A percentile compares a stretch with the other conserved stretches of the same genome.
Conservation (phyloP, 2,888 invertebrate genomes). For the Diachrysia chrysitis region DNA sequence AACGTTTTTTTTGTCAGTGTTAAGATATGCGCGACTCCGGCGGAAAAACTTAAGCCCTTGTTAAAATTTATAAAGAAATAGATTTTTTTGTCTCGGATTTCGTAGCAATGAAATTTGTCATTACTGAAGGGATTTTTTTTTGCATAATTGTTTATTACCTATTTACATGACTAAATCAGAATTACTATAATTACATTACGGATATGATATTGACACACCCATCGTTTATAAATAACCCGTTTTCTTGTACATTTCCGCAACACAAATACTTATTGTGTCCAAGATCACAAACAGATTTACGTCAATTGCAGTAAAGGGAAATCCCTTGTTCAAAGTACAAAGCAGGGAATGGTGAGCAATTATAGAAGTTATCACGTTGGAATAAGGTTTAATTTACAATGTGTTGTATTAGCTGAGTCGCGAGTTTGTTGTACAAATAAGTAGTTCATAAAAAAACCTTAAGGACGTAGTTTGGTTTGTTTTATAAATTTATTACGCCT, state of each 20-base stretch:
- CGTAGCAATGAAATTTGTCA: no score
- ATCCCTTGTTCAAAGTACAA: conserved; percentile 5
- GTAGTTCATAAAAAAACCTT: background rate
- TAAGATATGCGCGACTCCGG: no score
- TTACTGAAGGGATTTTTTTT: no score
- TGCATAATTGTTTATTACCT: no score
- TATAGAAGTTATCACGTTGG: background rate
- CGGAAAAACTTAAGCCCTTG: no score
- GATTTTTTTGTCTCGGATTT: no score
- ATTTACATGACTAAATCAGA: background rate
- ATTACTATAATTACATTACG: background rate
- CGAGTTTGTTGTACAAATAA: conserved; percentile 1
- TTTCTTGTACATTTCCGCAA: conserved; percentile 3
- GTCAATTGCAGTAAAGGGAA: conserved; percentile 7
- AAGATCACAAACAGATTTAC: conserved; percentile 2
- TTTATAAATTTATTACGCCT: background rate
- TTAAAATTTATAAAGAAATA: no score
- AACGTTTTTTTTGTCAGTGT: no score
- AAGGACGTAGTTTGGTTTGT: conserved; percentile 6
- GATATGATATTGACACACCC: conserved; percentile 2
- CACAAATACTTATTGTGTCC: conserved; percentile 3
- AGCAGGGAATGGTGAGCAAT: background rate
- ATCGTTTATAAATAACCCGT: background rate
- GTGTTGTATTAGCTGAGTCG: background rate
- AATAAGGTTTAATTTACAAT: background rate